Evolutionary conservation across 2,888 invertebrate species (phyloP), one percentile per base, ranked within the genome.

Genomic region (Melipona beecheii): DNA sequence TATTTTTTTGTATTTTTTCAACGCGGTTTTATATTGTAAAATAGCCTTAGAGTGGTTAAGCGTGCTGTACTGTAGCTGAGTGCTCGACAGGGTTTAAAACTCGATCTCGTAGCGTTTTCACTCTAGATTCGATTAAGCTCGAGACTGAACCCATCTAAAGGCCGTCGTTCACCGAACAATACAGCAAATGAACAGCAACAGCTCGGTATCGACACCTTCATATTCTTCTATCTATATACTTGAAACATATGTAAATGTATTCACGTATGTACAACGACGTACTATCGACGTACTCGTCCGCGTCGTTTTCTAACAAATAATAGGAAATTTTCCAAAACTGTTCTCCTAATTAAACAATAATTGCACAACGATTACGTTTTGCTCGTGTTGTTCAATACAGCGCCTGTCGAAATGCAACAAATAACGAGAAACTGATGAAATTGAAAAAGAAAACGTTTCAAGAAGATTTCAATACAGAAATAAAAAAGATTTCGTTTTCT

Each of bases 71-170:
- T 13, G 56, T 24, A 15, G n/a, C 56, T 5, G 56, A 58, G 56
- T 58, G n/a, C 56, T n/a, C 56, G 56, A 58, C 56, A 58, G 56
- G 5, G 56, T 58, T 58, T 58, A 58, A 58, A 58, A 58, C 56
- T 58, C n/a, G n/a, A 58, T 58, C 15, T 58, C 56, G 56, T 58
- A 58, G n/a, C 56, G 56, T 58, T 58, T 43, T 58, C n/a, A n/a
- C 56, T n/a, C 56, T 58, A 58, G 56, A n/a, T n/a, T 58, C 56
- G 56, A 58, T 58, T 58, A 58, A 58, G 56, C 56, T 58, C n/a
- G n/a, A 58, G 56, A 58, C 56, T 24, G 15, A 58, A 24, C 56
- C n/a, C n/a, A 58, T 58, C n/a, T 58, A 58, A 24, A 58, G 56
- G n/a, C 56, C 56, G 56, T 58, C n/a, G 56, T 58, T n/a, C 56